A percentile compares a stretch with the other conserved stretches of the same genome.
Evolutionary conservation across 2,888 invertebrate genomes (phyloP).

Genomic region (Patella caerulea): DNA sequence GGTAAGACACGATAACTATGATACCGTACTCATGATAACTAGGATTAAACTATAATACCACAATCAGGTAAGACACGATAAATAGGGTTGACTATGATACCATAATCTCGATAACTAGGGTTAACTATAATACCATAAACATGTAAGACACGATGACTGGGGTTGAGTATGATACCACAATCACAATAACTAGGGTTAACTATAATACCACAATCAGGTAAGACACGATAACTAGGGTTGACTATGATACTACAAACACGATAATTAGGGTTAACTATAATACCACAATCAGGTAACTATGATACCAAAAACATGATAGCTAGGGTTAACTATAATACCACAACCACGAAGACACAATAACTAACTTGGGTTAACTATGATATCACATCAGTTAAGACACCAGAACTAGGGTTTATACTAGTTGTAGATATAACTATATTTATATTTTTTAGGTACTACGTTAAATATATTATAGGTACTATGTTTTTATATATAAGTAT

Average conservation of each 20-base stretch:
- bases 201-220: constrained; percentile 24
- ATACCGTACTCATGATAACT: neutral
- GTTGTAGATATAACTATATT: neutral
- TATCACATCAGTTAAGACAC: no score
- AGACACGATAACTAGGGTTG: constrained; percentile 14
- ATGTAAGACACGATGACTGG: no score
- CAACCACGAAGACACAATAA: constrained; percentile 18
- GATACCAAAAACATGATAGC: no score
- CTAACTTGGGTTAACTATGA: neutral
- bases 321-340: constrained; percentile 13
- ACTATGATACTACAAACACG: neutral
- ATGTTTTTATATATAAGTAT: constrained; percentile 32
- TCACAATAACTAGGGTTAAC: neutral
- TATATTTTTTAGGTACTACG: neutral
- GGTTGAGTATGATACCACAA: no score
- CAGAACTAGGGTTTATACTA: no score
- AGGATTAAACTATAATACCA: no score
- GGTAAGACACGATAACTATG: constrained; percentile 26
- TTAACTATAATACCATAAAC: constrained; percentile 18
- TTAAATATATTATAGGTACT: neutral
- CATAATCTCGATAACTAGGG: neutral
- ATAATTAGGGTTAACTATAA: neutral
- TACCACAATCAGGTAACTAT: no score
- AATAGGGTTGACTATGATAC: no score
- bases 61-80: no score